A percentile compares a stretch with the other conserved stretches of the same genome.
Evolutionary conservation across 2,113 vertebrate genomes (phyloP).

Genomic region (Sander vitreus): DNA sequence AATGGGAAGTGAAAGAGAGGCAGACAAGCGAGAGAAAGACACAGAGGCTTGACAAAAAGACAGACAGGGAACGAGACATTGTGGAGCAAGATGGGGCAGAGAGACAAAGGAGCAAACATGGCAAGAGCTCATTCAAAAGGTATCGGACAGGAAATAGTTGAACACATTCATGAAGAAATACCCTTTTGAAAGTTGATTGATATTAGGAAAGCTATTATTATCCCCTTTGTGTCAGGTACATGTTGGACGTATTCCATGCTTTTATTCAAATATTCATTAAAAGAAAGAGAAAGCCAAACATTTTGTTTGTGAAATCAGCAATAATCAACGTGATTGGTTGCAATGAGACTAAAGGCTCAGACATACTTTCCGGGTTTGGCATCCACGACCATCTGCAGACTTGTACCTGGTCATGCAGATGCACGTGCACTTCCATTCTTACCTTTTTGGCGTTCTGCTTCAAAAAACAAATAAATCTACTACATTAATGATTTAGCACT

Average conservation of each 20-base stretch:
- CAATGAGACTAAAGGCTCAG: background rate
- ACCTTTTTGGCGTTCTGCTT: too few relatives aligned
- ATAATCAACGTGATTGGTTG: background rate
- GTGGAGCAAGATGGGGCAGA: background rate
- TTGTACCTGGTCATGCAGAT: too few relatives aligned
- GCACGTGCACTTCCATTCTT: too few relatives aligned
- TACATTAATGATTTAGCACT: too few relatives aligned
- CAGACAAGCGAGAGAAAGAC: background rate
- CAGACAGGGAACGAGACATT: background rate
- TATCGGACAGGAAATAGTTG: background rate
- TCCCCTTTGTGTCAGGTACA: background rate
- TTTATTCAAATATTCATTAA: background rate
- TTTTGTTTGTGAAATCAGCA: background rate
- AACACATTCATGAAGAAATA: background rate
- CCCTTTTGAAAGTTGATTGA: background rate
- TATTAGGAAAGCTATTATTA: background rate
- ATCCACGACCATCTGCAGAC: too few relatives aligned
- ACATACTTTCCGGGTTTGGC: too few relatives aligned
- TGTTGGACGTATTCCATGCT: background rate
- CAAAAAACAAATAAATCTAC: too few relatives aligned
- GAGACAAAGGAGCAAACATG: background rate
- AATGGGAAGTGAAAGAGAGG: conserved; percentile 4
- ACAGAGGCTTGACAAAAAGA: background rate
- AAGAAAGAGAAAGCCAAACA: background rate
- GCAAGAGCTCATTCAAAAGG: background rate